Percentiles rank a stretch among this genome's conserved stretches.
phyloP scores from a whole-genome alignment of 1,140 invertebrate genomes.

The Hirudo medicinalis region DNA sequence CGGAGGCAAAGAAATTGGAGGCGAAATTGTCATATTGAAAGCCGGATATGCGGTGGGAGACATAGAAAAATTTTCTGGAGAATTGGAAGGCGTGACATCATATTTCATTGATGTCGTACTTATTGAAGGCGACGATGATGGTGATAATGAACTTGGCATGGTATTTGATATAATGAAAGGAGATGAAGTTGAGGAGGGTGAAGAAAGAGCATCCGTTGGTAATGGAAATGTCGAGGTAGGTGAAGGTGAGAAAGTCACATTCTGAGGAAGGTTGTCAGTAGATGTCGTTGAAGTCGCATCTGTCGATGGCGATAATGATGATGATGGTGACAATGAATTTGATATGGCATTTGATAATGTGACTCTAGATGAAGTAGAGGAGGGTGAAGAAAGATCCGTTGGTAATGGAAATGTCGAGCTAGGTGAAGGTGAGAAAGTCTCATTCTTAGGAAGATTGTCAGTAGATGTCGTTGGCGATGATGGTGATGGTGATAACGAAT shows the following conservation, averaged over 20 bases:
- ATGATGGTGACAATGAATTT: background rate
- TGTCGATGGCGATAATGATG: background rate
- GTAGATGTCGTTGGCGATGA: constrained; percentile 4
- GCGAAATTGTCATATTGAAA: too few relatives aligned
- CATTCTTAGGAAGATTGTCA: too few relatives aligned
- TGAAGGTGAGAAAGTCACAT: background rate
- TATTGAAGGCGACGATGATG: too few relatives aligned
- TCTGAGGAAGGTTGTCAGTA: background rate
- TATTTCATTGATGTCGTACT: too few relatives aligned
- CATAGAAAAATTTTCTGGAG: too few relatives aligned
- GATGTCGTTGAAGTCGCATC: background rate
- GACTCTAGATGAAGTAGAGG: background rate
- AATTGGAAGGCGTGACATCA: too few relatives aligned
- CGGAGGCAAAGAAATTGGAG: too few relatives aligned
- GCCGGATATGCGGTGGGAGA: too few relatives aligned
- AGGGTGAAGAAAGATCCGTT: background rate
- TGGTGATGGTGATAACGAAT: constrained; percentile 3
- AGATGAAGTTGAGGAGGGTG: too few relatives aligned
- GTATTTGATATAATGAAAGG: too few relatives aligned
- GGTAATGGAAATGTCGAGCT: background rate
- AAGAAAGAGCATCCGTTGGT: background rate
- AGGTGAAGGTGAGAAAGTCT: background rate
- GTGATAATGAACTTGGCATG: too few relatives aligned
- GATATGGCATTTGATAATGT: background rate
- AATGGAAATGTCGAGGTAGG: background rate